Conservation (phyloP, 2,113 vertebrate genomes). For the Dromiciops gliroides region DNA sequence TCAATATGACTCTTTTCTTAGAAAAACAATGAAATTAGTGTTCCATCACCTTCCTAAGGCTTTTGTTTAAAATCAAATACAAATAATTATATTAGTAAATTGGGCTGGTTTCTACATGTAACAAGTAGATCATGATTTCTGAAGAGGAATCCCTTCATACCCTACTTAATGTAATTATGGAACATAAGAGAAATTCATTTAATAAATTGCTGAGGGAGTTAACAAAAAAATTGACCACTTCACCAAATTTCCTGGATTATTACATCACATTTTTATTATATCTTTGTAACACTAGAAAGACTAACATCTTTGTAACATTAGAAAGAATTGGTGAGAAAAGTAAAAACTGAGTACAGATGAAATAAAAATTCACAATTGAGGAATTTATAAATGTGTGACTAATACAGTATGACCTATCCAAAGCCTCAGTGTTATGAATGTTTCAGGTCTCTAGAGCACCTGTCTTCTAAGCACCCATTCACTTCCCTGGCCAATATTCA, state of each 20-base stretch:
- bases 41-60: neutral
- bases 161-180: neutral
- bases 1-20: neutral
- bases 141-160: neutral
- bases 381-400: slow-evolving; percentile 12
- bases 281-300: slow-evolving; percentile 10
- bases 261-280: slow-evolving; percentile 16
- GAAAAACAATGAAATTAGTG: neutral
- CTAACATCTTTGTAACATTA: slow-evolving; percentile 4
- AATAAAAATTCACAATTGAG: neutral
- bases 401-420: neutral
- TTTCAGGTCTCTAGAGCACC: neutral
- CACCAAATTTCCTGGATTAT: slow-evolving; percentile 12
- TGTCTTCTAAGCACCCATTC: neutral
- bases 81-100: neutral
- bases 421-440: neutral
- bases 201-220: neutral
- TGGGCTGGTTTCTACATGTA: neutral
- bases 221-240: slow-evolving; percentile 12
- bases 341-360: slow-evolving; percentile 17
- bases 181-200: neutral
- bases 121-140: neutral
- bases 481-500: neutral
- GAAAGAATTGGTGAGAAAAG: neutral
- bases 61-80: neutral